A percentile compares a stretch with the other conserved stretches of the same genome.
These are phyloP conservation scores for Lanistes nyassanus DNA, from an alignment of 1,140 invertebrate genomes.

Conservation along the genomic window DNA sequence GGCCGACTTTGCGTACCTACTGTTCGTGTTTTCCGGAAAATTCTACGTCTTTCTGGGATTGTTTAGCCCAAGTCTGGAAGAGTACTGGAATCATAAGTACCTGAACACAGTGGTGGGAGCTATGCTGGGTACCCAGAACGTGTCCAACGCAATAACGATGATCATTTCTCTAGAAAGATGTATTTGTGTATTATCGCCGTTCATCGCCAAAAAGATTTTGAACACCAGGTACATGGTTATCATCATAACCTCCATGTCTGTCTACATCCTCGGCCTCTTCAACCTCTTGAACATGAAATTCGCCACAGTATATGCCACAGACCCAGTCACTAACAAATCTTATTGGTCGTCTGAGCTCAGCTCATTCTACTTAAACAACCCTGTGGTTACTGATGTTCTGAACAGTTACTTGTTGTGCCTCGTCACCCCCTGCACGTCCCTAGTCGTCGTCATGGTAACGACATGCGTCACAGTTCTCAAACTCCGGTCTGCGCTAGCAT, in stretches of 20 bases:
- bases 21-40: constrained; percentile 1
- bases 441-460: constrained; percentile 5
- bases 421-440: neutral
- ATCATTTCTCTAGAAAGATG: constrained; percentile 17
- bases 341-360: constrained; percentile 16
- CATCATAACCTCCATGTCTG: neutral
- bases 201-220: constrained; percentile 4
- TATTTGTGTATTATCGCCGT: constrained; percentile 13
- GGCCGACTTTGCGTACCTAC: constrained; percentile 10
- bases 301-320: neutral
- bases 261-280: constrained; percentile 4
- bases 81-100: constrained; percentile 18
- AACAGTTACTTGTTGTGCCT: constrained; percentile 14
- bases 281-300: constrained; percentile 18
- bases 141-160: constrained; percentile 6
- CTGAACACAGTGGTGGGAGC: constrained; percentile 5
- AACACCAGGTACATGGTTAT: constrained; percentile 17
- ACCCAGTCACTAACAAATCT: neutral
- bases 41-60: constrained; percentile 16
- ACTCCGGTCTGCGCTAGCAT: neutral
- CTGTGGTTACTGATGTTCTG: constrained; percentile 2
- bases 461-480: constrained; percentile 11
- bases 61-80: neutral
- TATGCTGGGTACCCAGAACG: constrained; percentile 6
- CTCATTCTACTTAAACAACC: neutral